Evolutionary conservation across 2,797 vertebrate species (phyloP).

Genomic region (Eospalax fontanierii): DNA sequence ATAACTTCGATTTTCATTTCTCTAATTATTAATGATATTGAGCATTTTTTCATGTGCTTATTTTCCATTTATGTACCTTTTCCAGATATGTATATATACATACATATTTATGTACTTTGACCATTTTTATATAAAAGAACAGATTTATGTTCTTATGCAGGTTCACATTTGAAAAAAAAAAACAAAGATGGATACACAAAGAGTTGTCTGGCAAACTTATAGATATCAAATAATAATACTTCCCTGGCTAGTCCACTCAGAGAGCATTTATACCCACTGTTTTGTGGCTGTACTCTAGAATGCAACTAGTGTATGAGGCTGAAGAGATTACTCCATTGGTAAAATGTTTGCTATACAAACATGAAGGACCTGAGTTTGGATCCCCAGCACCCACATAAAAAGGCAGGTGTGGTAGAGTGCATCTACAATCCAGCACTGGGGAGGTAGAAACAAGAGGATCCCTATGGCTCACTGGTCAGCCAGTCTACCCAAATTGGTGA

Average conservation of each 20-base stretch:
- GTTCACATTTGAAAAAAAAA: conserved; percentile 85
- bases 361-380: too few species aligned
- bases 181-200: conserved; percentile 83
- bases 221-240: not conserved
- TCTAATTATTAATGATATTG: not conserved
- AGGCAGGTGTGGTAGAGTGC: too few species aligned
- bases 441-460: too few species aligned
- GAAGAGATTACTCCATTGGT: too few species aligned
- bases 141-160: conserved; percentile 86
- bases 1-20: not conserved
- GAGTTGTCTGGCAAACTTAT: conserved; percentile 78
- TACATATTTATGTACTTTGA: too few species aligned
- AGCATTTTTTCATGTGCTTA: not conserved
- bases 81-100: not conserved
- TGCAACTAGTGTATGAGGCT: not conserved
- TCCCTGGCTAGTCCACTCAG: not conserved
- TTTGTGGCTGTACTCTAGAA: not conserved
- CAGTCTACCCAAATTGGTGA: too few species aligned
- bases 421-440: too few species aligned
- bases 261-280: not conserved
- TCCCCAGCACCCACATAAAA: too few species aligned
- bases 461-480: too few species aligned
- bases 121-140: conserved; percentile 73
- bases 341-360: too few species aligned
- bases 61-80: not conserved